These are phyloP conservation scores for Drosophila equinoxialis DNA, from an alignment of 1,140 invertebrate genomes.

Conservation along the genomic window DNA sequence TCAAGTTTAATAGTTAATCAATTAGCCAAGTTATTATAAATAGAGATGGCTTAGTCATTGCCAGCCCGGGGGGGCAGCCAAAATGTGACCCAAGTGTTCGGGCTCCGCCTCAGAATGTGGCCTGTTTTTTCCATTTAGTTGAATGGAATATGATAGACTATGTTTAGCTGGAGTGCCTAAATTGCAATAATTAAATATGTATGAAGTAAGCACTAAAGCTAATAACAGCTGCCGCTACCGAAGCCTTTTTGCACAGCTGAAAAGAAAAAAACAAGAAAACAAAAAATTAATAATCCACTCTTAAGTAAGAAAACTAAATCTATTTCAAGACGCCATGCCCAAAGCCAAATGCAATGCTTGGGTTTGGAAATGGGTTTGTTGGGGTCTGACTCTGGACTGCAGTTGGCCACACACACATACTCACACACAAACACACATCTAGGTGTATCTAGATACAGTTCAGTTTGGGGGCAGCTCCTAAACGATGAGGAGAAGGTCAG, in stretches of 20 bases:
- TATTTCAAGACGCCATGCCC: slow-evolving; percentile 48
- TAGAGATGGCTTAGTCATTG: slow-evolving; percentile 24
- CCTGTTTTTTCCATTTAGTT: slow-evolving; percentile 1
- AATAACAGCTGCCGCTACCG: slow-evolving; percentile 69
- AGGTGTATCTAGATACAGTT: slow-evolving; percentile 18
- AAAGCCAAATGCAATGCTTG: slow-evolving; percentile 37
- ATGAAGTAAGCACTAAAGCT: slow-evolving; percentile 38
- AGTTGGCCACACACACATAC: slow-evolving; percentile 28
- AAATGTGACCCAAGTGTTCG: slow-evolving; percentile 47
- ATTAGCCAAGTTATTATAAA: slow-evolving; percentile 12
- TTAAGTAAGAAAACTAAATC: slow-evolving; percentile 29
- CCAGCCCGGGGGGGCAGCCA: slow-evolving; percentile 9
- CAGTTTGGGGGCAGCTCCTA: slow-evolving; percentile 60
- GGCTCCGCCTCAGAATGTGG: slow-evolving; percentile 48
- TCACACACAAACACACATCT: slow-evolving; percentile 18
- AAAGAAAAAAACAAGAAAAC: slow-evolving; percentile 36
- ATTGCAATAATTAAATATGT: slow-evolving; percentile 65
- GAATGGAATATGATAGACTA: not conserved
- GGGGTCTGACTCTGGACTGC: slow-evolving; percentile 17
- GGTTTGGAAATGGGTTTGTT: slow-evolving; percentile 4
- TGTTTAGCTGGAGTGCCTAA: slow-evolving; percentile 27
- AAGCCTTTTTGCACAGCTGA: slow-evolving; percentile 59
- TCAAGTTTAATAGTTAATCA: slow-evolving; percentile 13
- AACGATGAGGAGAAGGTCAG: slow-evolving; percentile 70
- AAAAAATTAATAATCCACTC: slow-evolving; percentile 69